phyloP scores from a whole-genome alignment of 1,140 invertebrate genomes.

The Wasmannia auropunctata region DNA sequence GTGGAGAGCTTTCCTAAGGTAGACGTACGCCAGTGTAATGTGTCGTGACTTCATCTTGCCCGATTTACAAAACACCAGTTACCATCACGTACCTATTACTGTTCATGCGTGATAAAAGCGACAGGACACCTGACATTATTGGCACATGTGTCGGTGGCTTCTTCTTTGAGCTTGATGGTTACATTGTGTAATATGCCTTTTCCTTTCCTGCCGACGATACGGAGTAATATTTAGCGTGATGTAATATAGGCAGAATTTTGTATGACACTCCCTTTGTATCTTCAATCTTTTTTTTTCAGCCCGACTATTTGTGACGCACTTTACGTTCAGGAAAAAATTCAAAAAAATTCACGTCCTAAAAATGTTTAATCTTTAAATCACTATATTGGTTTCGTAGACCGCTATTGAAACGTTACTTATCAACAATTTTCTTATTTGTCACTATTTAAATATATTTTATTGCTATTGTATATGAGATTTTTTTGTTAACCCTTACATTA shows the following conservation, averaged over 20 bases:
- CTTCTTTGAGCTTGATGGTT: constrained; percentile 57
- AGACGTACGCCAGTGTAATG: not conserved
- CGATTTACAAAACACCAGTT: constrained; percentile 54
- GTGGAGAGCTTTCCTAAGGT: constrained; percentile 3
- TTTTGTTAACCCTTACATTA: too few species aligned
- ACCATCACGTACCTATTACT: constrained; percentile 49
- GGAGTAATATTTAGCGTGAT: constrained; percentile 50
- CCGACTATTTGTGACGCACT: too few species aligned
- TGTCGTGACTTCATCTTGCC: constrained; percentile 49
- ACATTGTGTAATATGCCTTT: constrained; percentile 52
- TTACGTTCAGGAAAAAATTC: not conserved
- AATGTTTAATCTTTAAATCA: too few species aligned
- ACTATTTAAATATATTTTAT: too few species aligned
- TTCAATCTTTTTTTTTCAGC: not conserved
- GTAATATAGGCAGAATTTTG: constrained; percentile 42
- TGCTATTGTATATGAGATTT: too few species aligned
- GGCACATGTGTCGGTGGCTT: constrained; percentile 54
- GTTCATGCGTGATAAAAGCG: constrained; percentile 58
- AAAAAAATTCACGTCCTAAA: too few species aligned
- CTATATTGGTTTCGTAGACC: too few species aligned
- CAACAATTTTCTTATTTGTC: too few species aligned
- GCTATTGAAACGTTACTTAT: too few species aligned
- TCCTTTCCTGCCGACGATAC: constrained; percentile 48
- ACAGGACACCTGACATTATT: constrained; percentile 51
- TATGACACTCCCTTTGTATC: constrained; percentile 9